Conservation (phyloP, 2,888 invertebrate species). For the Camptogramma bilineatum region DNA sequence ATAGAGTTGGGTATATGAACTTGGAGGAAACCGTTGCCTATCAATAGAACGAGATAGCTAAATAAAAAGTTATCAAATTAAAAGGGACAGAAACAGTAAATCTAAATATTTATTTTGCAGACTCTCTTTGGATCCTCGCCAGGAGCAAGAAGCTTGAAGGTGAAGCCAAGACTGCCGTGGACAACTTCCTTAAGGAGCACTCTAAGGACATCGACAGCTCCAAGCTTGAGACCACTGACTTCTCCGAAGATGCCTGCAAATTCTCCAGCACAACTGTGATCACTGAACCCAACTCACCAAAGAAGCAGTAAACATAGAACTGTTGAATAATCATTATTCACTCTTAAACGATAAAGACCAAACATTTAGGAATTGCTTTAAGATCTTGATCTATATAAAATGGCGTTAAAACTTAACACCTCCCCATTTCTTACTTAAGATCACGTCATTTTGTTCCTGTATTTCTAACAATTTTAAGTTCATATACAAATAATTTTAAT, state of each 20-base stretch:
- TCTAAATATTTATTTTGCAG: conserved; percentile 50
- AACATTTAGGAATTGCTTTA: too few relatives aligned
- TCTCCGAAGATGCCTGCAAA: conserved; percentile 72
- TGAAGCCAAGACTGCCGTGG: conserved; percentile 65
- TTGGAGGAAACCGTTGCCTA: too few relatives aligned
- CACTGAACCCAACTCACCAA: conserved; percentile 48
- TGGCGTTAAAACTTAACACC: too few relatives aligned
- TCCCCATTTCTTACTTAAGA: too few relatives aligned
- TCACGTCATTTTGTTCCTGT: too few relatives aligned
- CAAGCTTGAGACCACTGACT: conserved; percentile 63
- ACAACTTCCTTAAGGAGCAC: conserved; percentile 65
- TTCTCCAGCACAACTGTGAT: conserved; percentile 59
- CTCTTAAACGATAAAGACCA: not conserved
- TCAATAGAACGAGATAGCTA: too few relatives aligned
- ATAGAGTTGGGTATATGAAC: too few relatives aligned
- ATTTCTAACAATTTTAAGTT: too few relatives aligned
- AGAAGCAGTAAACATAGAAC: conserved; percentile 18
- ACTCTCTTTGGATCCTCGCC: conserved; percentile 70
- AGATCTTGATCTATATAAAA: too few relatives aligned
- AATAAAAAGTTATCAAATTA: too few relatives aligned
- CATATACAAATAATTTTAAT: not conserved
- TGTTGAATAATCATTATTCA: not conserved
- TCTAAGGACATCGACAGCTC: conserved; percentile 63
- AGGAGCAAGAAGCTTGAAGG: conserved; percentile 67
- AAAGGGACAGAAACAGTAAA: not conserved